Evolutionary conservation across 2,888 invertebrate species (phyloP), one percentile per base, ranked within the genome.

Genomic region (Drosophila cognata): DNA sequence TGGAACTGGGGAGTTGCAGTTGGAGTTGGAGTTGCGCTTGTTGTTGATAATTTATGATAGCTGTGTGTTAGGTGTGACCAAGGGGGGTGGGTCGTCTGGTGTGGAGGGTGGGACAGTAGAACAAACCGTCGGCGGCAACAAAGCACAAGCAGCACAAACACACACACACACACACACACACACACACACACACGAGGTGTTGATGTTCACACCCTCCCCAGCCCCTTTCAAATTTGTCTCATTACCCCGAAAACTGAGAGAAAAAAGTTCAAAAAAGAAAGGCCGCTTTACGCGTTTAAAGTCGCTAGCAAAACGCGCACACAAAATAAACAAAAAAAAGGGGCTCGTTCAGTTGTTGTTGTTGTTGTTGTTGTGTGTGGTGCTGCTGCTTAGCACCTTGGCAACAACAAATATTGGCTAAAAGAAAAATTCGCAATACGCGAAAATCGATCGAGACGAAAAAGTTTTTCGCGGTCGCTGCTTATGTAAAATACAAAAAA

Each of bases 11-110:
- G 55, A 56, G 55, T 38, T 38, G 43, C 21, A 46, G 48, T 48
- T 28, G 51, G 55, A 66, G 61, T 58, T 58, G 66, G 57, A 66
- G 74, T 77, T 41, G 71, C 57, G 60, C 67, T 84, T 68, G 82
- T 70, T 70, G 68, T 62, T 77, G 84, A 88, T 86, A 83, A 86
- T 86, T 86, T 86, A 86, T 88, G 86, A 89, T 87, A 80, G 86
- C 79, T 69, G 72, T 63, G 74, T 59, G 71, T 33, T 64, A 65
- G 81, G 78, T 81, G 78, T 64, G 71, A 61, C 53, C 28, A 6
- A 33, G 28, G 36, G n/a, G n/a, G 41, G 16, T 16, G n/a, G 58
- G 52, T 13, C 21, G 46, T 11, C 43, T 46, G 46, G 21, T 16
- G 5, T 7, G 16, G 21, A 21, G 11, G 35, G 31, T 3, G 36